Percentiles rank a stretch among this genome's conserved stretches.
Conservation (phyloP, 2,797 vertebrate genomes). For the Pantherophis vulpinus region DNA sequence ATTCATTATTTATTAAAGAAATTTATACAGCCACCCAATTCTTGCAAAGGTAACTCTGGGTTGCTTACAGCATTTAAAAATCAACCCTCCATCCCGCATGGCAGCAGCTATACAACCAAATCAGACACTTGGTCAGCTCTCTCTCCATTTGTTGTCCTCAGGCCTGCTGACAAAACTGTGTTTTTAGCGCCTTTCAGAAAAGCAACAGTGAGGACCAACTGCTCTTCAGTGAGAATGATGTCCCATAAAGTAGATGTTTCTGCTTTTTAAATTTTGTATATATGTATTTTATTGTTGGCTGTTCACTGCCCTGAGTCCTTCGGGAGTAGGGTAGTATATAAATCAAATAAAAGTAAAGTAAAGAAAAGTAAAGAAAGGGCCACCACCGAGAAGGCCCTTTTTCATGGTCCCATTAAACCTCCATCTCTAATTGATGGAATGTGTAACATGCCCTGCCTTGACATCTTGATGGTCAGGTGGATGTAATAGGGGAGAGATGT, state of each 20-base stretch:
- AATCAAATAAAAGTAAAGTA: no score
- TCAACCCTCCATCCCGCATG: not conserved
- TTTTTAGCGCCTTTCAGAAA: not conserved
- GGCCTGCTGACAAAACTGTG: not conserved
- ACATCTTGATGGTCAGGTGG: not conserved
- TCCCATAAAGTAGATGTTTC: not conserved
- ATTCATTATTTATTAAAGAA: not conserved
- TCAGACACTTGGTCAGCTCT: not conserved
- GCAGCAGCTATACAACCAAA: not conserved
- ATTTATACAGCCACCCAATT: not conserved
- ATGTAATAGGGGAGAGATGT: not conserved
- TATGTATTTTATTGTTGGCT: no score
- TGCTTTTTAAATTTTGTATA: no score
- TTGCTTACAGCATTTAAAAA: not conserved
- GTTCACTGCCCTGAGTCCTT: no score
- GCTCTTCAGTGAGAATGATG: not conserved
- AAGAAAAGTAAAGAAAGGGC: not conserved
- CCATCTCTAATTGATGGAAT: not conserved
- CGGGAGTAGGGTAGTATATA: no score
- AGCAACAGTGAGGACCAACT: not conserved
- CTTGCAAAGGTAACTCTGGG: not conserved
- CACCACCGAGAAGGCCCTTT: not conserved
- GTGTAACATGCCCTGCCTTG: not conserved
- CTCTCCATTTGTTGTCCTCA: not conserved
- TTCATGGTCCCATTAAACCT: not conserved